A percentile compares a stretch with the other conserved stretches of the same genome.
phyloP scores from a whole-genome alignment of 1,140 invertebrate species.

The Phortica variegata region DNA sequence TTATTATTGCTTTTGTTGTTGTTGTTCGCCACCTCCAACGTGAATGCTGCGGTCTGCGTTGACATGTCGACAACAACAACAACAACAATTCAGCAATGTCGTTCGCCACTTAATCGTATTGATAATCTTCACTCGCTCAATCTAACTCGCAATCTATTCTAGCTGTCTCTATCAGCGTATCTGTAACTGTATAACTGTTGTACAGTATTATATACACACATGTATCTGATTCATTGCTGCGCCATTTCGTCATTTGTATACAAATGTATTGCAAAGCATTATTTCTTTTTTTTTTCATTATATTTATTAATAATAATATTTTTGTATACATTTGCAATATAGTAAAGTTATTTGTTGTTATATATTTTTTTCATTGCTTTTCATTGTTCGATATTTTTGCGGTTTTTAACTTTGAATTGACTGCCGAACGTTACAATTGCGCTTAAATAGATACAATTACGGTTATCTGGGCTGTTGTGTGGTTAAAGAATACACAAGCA shows the following conservation, averaged over 20 bases:
- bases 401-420: constrained; percentile 38
- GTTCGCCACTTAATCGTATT: constrained; percentile 26
- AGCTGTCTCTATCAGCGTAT: constrained; percentile 14
- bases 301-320: too few species aligned
- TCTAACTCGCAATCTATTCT: constrained; percentile 18
- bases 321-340: constrained; percentile 5
- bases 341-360: constrained; percentile 30
- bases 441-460: constrained; percentile 44
- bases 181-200: constrained; percentile 1
- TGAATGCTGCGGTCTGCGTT: constrained; percentile 13
- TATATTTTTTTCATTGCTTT: constrained; percentile 9
- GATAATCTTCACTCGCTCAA: constrained; percentile 21
- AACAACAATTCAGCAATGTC: too few species aligned
- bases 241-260: constrained; percentile 10
- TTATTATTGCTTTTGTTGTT: too few species aligned
- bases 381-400: constrained; percentile 18
- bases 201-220: background rate
- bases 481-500: background rate
- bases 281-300: too few species aligned
- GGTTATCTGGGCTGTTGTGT: constrained; percentile 25
- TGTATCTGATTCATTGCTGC: background rate
- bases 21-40: too few species aligned
- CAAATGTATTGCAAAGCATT: constrained; percentile 12
- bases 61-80: too few species aligned
- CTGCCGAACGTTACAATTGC: background rate